phyloP scores from a whole-genome alignment of 2,888 invertebrate species.

The Actias luna region DNA sequence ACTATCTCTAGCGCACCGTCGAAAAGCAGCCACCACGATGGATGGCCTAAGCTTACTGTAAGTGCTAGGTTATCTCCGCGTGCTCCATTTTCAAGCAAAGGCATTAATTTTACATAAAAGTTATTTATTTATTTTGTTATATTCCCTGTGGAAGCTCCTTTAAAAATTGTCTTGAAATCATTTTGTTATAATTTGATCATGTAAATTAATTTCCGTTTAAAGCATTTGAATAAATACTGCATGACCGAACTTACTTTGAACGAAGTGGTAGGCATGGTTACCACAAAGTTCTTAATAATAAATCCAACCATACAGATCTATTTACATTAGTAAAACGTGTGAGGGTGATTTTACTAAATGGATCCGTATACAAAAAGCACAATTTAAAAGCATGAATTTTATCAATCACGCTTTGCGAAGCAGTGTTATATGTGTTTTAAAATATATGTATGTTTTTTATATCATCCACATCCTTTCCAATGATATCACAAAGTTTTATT shows the following conservation, averaged over 20 bases:
- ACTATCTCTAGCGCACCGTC: constrained; percentile 71
- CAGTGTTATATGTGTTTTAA: constrained; percentile 65
- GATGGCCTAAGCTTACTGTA: constrained; percentile 81
- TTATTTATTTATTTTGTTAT: constrained; percentile 64
- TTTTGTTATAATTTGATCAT: constrained; percentile 57
- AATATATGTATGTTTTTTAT: constrained; percentile 16
- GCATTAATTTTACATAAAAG: constrained; percentile 77
- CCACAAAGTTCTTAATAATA: constrained; percentile 58
- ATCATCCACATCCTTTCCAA: constrained; percentile 12
- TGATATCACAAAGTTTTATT: background rate
- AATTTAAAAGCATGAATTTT: constrained; percentile 65
- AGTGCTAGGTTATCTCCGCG: constrained; percentile 82
- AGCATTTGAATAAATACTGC: constrained; percentile 61
- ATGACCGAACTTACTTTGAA: constrained; percentile 50
- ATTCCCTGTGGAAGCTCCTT: constrained; percentile 72
- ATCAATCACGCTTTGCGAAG: constrained; percentile 75
- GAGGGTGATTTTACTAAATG: constrained; percentile 62
- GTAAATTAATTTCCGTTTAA: constrained; percentile 42
- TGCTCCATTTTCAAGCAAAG: constrained; percentile 78
- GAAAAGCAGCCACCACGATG: constrained; percentile 71
- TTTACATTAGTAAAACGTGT: constrained; percentile 72
- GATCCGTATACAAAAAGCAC: constrained; percentile 59
- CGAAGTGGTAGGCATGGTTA: constrained; percentile 73
- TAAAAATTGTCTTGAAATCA: constrained; percentile 53
- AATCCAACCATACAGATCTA: constrained; percentile 56